Evolutionary conservation across 2,113 vertebrate genomes (phyloP).

Genomic region (Callospermophilus lateralis): DNA sequence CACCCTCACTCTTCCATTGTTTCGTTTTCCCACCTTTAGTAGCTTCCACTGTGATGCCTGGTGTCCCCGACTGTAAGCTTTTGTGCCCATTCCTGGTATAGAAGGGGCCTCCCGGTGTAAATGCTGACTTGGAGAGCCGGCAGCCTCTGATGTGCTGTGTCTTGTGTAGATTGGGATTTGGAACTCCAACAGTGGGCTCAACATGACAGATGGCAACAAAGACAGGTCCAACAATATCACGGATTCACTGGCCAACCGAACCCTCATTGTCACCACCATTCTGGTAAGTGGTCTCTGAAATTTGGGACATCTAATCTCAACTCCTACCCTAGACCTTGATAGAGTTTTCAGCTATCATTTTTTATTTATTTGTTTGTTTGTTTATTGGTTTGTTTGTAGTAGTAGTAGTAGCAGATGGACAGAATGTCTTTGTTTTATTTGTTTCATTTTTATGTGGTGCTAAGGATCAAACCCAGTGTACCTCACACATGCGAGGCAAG

Average conservation of each 20-base stretch:
- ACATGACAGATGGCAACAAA: constrained; percentile 94
- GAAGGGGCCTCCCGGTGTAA: background rate
- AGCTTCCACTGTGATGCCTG: constrained; percentile 50
- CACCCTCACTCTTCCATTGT: background rate
- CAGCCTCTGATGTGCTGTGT: constrained; percentile 71
- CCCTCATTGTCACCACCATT: constrained; percentile 97
- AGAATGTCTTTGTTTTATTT: no score
- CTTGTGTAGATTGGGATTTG: constrained; percentile 95
- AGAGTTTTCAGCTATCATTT: background rate
- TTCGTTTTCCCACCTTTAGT: background rate
- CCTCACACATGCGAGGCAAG: no score
- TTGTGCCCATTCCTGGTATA: background rate
- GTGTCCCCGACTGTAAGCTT: background rate
- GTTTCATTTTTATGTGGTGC: no score
- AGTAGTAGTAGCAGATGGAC: no score
- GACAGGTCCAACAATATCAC: constrained; percentile 94
- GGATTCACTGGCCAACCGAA: constrained; percentile 96
- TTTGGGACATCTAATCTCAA: background rate
- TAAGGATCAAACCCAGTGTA: no score
- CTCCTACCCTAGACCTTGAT: background rate
- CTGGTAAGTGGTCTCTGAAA: constrained; percentile 91
- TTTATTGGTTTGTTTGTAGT: no score
- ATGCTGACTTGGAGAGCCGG: accelerated
- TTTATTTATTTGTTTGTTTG: no score
- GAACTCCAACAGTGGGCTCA: constrained; percentile 98